Conservation (phyloP, 64 coral and sea anemone species). For the Montipora foliosa region DNA sequence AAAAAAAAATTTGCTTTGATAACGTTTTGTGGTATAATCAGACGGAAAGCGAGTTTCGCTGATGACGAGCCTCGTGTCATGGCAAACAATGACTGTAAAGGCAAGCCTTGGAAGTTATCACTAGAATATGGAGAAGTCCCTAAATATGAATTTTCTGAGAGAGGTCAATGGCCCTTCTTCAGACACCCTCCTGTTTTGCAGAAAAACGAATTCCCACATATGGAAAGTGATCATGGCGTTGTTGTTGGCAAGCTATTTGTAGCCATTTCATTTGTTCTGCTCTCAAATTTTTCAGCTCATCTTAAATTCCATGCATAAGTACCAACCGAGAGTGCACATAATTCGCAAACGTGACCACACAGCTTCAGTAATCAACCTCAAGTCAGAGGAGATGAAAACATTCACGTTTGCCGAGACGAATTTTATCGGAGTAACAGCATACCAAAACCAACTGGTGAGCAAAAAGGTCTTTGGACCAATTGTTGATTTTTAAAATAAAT, state of each 20-base stretch:
- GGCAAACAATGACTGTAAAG: not conserved
- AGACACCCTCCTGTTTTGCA: not conserved
- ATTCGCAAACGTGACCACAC: conserved; percentile 97
- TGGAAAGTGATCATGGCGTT: not conserved
- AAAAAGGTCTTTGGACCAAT: conserved; percentile 35
- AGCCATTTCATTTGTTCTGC: not conserved
- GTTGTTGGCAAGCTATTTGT: not conserved
- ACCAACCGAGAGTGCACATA: conserved; percentile 96
- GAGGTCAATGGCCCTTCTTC: too few relatives aligned
- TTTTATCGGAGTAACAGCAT: conserved; percentile 97
- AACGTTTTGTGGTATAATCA: not conserved
- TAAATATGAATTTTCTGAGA: too few relatives aligned
- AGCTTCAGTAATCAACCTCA: conserved; percentile 99
- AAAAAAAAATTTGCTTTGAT: not conserved
- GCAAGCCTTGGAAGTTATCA: too few relatives aligned
- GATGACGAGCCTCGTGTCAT: not conserved
- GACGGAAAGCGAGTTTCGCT: not conserved
- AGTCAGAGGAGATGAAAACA: conserved; percentile 97
- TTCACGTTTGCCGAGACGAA: conserved; percentile 93
- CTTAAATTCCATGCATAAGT: conserved; percentile 99
- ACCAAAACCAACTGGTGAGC: conserved; percentile 98
- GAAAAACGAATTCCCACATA: not conserved
- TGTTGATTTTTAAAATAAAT: not conserved
- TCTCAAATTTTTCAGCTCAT: conserved; percentile 77
- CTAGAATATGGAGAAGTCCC: too few relatives aligned